Conservation (phyloP, 2,797 vertebrate species). For the Salmo trutta region DNA sequence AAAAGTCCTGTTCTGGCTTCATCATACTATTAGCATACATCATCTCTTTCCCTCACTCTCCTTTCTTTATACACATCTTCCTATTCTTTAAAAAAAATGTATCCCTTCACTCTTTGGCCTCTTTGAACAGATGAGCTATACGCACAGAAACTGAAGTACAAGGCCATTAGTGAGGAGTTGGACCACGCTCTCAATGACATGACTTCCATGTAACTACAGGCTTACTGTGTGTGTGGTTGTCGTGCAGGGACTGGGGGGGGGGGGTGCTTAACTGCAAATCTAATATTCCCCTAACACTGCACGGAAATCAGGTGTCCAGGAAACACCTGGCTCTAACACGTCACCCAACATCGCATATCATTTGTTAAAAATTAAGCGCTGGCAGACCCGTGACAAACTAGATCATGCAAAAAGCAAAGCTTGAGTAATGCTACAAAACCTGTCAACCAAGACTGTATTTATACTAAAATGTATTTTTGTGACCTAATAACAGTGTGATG, state of each 20-base stretch:
- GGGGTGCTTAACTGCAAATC: neutral
- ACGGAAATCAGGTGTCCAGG: neutral
- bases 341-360: neutral
- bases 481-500: neutral
- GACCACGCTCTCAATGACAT: slow-evolving; percentile 90
- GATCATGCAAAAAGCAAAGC: neutral
- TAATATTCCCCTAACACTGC: neutral
- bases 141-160: slow-evolving; percentile 93
- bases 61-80: slow-evolving; percentile 11
- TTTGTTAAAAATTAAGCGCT: neutral
- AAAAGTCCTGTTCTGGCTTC: neutral
- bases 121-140: slow-evolving; percentile 83
- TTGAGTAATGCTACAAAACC: neutral
- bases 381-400: neutral
- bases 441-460: neutral
- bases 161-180: slow-evolving; percentile 90
- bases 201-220: slow-evolving; percentile 84
- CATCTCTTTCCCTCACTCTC: slow-evolving; percentile 4
- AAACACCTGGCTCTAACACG: neutral
- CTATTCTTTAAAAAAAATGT: slow-evolving; percentile 25
- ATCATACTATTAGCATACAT: neutral
- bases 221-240: slow-evolving; percentile 20
- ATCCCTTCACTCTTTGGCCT: slow-evolving; percentile 29
- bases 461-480: neutral
- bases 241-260: neutral